Evolutionary conservation across 2,888 invertebrate genomes (phyloP).

Genomic region (Pristionchus japonicus): DNA sequence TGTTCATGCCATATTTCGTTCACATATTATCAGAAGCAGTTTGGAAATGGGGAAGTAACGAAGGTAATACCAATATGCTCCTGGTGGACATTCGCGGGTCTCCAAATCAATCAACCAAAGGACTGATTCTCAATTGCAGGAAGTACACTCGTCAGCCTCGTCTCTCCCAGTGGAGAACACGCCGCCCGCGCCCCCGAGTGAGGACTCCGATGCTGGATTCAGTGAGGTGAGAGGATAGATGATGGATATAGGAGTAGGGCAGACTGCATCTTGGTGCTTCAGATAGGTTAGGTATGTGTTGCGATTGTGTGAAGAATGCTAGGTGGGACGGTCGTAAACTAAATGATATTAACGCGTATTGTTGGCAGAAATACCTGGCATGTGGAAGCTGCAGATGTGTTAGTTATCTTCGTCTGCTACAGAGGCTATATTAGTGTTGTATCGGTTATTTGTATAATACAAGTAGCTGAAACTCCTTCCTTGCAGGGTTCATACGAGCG

Average conservation of each 20-base stretch:
- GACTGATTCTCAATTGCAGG: not conserved
- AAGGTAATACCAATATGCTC: not conserved
- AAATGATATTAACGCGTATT: no score
- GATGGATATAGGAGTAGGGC: not conserved
- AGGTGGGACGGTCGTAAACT: no score
- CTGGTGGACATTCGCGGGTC: not conserved
- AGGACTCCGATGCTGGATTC: constrained; percentile 47
- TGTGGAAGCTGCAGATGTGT: no score
- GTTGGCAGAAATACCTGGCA: no score
- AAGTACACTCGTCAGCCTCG: not conserved
- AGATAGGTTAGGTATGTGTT: no score
- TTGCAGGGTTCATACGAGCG: constrained; percentile 43
- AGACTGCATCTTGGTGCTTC: not conserved
- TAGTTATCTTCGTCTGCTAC: no score
- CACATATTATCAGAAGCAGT: not conserved
- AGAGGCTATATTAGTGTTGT: no score
- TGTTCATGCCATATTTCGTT: not conserved
- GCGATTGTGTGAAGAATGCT: no score
- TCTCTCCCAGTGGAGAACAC: not conserved
- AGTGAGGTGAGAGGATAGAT: constrained; percentile 5
- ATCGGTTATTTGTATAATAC: not conserved
- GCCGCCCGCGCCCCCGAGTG: not conserved
- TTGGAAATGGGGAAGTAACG: not conserved
- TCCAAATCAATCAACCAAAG: not conserved
- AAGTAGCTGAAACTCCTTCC: not conserved